Evolutionary conservation across 2,797 vertebrate species (phyloP).

Genomic region (Sciurus carolinensis): DNA sequence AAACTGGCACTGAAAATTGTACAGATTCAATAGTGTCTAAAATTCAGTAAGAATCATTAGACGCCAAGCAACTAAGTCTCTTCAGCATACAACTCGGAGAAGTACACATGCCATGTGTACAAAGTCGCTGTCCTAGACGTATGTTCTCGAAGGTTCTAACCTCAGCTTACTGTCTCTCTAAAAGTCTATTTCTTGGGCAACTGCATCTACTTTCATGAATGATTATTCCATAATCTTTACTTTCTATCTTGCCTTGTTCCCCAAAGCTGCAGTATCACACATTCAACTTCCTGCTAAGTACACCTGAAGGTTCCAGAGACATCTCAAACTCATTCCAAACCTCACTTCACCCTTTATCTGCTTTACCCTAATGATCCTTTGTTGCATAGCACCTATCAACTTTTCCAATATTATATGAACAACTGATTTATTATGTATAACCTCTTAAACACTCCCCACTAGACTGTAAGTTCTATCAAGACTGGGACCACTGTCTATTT

Average conservation of each 20-base stretch:
- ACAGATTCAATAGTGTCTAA: not conserved
- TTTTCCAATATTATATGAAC: not conserved
- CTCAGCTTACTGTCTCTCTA: not conserved
- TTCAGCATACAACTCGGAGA: not conserved
- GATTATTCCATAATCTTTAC: not conserved
- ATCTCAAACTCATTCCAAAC: not conserved
- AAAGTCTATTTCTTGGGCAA: not conserved
- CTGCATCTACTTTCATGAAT: not conserved
- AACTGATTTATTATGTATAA: not conserved
- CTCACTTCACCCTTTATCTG: not conserved
- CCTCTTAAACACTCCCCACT: not conserved
- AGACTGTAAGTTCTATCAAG: not conserved
- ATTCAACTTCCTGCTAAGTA: not conserved
- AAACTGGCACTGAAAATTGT: not conserved
- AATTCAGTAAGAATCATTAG: not conserved
- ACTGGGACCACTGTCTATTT: not conserved
- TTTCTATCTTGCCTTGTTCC: not conserved
- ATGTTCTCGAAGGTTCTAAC: not conserved
- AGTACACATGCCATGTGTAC: rapidly evolving
- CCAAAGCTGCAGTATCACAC: not conserved
- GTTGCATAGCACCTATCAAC: not conserved
- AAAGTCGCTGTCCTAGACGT: no score
- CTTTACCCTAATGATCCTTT: not conserved
- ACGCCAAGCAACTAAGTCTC: conserved; percentile 5
- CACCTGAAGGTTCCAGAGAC: not conserved